These are phyloP conservation scores for Dasypus novemcinctus DNA, from an alignment of 2,113 vertebrate species.

Conservation along the genomic window DNA sequence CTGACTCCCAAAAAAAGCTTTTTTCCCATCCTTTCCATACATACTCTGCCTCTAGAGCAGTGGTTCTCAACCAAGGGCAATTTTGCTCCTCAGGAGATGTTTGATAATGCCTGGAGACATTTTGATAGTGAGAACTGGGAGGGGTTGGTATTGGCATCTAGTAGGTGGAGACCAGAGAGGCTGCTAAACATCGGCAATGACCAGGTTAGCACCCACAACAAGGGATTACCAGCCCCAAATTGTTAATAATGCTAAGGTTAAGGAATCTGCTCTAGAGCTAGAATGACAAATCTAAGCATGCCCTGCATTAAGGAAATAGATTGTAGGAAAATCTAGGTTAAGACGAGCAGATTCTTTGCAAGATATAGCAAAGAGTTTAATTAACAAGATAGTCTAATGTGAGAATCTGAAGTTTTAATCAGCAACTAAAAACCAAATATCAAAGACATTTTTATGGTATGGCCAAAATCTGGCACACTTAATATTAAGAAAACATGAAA, in stretches of 20 bases:
- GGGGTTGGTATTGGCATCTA: not conserved
- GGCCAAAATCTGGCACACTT: not conserved
- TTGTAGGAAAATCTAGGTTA: not conserved
- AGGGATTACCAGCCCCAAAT: not conserved
- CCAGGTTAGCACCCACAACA: not conserved
- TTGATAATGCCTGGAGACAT: not conserved
- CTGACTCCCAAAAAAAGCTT: not conserved
- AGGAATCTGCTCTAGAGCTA: not conserved
- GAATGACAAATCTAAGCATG: not conserved
- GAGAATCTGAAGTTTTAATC: constrained; percentile 2
- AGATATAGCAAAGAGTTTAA: not conserved
- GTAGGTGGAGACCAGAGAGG: not conserved
- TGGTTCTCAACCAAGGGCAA: not conserved
- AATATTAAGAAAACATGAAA: not conserved
- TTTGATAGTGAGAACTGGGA: not conserved
- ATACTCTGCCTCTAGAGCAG: not conserved
- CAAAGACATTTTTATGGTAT: not conserved
- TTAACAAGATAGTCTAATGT: not conserved
- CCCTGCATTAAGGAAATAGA: not conserved
- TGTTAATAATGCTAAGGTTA: not conserved
- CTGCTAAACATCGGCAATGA: not conserved
- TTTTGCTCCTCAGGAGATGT: not conserved
- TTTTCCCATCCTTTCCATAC: not conserved
- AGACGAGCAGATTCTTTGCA: not conserved
- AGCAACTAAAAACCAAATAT: not conserved